Conservation (phyloP, 2,113 vertebrate genomes). For the Bostrychus sinensis region DNA sequence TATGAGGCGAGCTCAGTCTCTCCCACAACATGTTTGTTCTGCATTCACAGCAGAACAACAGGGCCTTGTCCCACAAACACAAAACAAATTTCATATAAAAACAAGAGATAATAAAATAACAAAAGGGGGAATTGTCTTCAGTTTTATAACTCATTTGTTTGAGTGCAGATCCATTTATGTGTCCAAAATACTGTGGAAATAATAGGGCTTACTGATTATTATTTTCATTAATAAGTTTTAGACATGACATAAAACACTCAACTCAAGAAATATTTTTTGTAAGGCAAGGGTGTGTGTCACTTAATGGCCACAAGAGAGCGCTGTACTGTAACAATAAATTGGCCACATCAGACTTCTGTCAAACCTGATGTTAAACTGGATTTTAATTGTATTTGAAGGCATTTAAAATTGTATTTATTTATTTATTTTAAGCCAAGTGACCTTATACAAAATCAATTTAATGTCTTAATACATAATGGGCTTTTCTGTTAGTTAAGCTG, state of each 20-base stretch:
- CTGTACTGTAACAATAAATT: background rate
- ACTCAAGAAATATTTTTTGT: background rate
- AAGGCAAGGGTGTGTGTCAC: background rate
- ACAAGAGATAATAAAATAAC: constrained; percentile 1
- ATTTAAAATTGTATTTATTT: background rate
- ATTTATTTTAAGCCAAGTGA: no score
- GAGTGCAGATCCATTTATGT: background rate
- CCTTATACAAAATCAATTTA: no score
- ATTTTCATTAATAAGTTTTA: no score
- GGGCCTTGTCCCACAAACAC: constrained; percentile 36
- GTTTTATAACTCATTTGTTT: background rate
- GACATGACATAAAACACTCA: background rate
- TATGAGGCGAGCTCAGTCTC: constrained; percentile 54
- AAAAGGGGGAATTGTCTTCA: background rate
- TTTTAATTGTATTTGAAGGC: no score
- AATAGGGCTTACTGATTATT: no score
- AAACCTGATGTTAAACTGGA: no score
- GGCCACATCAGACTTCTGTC: no score
- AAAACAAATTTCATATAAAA: constrained; percentile 20
- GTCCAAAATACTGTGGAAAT: no score
- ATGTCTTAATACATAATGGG: no score
- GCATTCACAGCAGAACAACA: constrained; percentile 43
- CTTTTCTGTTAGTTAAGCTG: no score
- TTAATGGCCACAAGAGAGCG: background rate
- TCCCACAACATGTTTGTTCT: constrained; percentile 55